Conservation (phyloP, 2,113 vertebrate species). For the Chloropsis cyanopogon region DNA sequence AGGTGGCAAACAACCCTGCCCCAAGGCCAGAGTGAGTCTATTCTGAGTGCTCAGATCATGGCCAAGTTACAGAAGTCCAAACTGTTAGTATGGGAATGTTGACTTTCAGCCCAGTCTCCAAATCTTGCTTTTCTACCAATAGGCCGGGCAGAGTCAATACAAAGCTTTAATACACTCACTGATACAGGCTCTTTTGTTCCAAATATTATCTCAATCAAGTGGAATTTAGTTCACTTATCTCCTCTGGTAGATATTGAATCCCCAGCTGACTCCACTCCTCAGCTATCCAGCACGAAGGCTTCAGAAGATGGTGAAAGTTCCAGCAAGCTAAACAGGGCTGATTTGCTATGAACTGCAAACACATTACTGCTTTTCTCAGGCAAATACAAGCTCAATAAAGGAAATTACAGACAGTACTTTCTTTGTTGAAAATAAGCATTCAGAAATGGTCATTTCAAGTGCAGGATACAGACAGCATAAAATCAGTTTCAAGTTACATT, state of each 20-base stretch:
- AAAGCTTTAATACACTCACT: background rate
- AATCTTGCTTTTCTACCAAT: background rate
- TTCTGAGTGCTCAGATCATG: background rate
- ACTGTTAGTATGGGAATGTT: background rate
- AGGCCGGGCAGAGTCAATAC: background rate
- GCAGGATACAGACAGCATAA: background rate
- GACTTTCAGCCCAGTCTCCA: background rate
- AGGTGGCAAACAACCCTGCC: background rate
- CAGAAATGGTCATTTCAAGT: background rate
- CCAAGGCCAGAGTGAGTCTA: background rate
- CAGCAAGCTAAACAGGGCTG: background rate
- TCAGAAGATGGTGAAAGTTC: background rate
- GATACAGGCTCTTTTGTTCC: background rate
- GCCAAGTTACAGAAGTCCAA: background rate
- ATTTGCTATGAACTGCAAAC: background rate
- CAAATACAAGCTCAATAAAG: background rate
- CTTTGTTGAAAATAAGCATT: background rate
- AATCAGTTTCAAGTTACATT: background rate
- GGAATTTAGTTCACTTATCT: slow-evolving; percentile 24
- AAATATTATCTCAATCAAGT: slow-evolving; percentile 18
- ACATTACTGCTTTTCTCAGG: background rate
- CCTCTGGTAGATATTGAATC: slow-evolving; percentile 10
- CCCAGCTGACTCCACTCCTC: background rate
- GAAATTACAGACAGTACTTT: background rate
- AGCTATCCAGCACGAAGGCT: background rate